Evolutionary conservation across 2,888 invertebrate species (phyloP), one percentile per base, ranked within the genome.

Genomic region (Pammene aurita): DNA sequence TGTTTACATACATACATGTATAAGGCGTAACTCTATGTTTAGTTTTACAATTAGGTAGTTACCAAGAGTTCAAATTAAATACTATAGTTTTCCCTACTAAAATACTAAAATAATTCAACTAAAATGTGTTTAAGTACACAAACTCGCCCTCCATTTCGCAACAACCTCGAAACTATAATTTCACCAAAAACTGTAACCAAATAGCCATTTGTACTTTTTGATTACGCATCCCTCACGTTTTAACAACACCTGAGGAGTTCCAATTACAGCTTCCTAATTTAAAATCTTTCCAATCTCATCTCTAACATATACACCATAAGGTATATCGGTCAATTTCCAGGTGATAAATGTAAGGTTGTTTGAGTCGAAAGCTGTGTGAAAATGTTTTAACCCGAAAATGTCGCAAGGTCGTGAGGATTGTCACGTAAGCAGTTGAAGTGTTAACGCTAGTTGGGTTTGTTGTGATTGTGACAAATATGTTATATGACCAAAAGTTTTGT

Each of bases 371-470:
- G 67, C 70, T 70, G 67, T 70, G 67, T 67, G 70, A 35, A 63
- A 68, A 64, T 42, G 62, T 67, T 70, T 67, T 52, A 63, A 67
- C 62, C 70, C 57, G 60, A 26, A 70, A 70, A 70, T 56, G 54
- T 48, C 48, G 63, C 63, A 67, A 67, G 54, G 65, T 16, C 58
- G 57, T 60, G 46, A 71, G 72, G 76, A 77, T 77, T 72, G 79
- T 83, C 83, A 83, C 83, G 83, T 83, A 77, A 72, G 54, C 55
- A 34, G 58, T 69, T 67, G 67, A 26, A 65, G 67, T 63, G 67
- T 56, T 71, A 64, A 67, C 54, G 54, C 34, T 60, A 71, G 67
- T 71, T 71, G 52, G 52, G 14, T 56, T 70, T 41, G 58, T 69
- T n/a, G 26, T 26, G 1, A 26, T 26, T 26, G 26, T 66, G 58